These are phyloP conservation scores for Cirrhinus mrigala DNA, from an alignment of 2,797 vertebrate species.

Conservation along the genomic window DNA sequence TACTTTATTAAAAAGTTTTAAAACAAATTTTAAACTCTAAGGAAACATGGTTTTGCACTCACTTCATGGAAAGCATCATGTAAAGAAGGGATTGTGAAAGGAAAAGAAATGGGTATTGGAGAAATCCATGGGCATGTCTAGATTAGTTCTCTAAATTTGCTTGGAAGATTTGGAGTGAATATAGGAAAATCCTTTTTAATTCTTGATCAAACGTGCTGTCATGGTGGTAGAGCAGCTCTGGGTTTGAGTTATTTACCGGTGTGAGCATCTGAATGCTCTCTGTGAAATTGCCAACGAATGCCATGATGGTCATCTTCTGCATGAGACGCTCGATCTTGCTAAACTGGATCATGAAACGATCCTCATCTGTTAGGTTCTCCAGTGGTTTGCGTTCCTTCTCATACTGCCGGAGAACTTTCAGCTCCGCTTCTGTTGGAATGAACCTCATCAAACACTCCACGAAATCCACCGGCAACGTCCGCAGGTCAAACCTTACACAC, in stretches of 20 bases:
- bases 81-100: background rate
- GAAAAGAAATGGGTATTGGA: background rate
- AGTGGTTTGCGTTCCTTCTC: conserved; percentile 94
- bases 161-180: background rate
- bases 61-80: background rate
- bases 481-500: conserved; percentile 88
- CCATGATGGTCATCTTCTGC: conserved; percentile 99
- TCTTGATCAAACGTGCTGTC: background rate
- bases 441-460: conserved; percentile 97
- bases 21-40: background rate
- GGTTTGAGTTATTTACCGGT: conserved; percentile 77
- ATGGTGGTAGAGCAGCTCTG: background rate
- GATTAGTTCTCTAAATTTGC: background rate
- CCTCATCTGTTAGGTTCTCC: conserved; percentile 92
- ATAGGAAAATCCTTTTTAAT: background rate
- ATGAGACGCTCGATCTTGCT: conserved; percentile 96
- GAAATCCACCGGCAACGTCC: conserved; percentile 93
- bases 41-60: background rate
- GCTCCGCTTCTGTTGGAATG: conserved; percentile 92
- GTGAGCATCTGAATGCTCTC: conserved; percentile 97
- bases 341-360: conserved; percentile 99
- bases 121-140: background rate
- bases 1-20: background rate
- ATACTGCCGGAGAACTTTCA: conserved; percentile 92
- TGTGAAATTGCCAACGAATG: conserved; percentile 93